phyloP scores from a whole-genome alignment of 2,113 vertebrate genomes.

The Daboia siamensis region DNA sequence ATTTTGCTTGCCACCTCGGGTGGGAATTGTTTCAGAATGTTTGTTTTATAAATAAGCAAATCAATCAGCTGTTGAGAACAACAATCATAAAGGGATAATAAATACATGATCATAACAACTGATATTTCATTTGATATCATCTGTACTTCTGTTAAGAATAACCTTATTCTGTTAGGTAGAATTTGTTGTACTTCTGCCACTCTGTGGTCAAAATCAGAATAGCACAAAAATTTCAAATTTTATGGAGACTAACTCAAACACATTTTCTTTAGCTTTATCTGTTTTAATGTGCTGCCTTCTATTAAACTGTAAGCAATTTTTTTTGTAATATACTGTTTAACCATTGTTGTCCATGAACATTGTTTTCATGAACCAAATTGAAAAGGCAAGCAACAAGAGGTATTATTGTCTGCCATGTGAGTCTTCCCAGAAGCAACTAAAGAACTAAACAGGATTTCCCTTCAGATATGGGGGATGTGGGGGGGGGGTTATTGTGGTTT shows the following conservation, averaged over 20 bases:
- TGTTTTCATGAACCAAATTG: neutral
- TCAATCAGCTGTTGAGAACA: neutral
- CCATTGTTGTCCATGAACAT: neutral
- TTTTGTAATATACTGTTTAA: neutral
- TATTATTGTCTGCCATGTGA: too few species aligned
- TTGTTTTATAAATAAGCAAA: neutral
- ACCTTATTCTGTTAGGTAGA: neutral
- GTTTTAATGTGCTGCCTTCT: neutral
- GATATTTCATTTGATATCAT: neutral
- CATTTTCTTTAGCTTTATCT: neutral
- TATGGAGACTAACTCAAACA: neutral
- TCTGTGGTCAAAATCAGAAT: conserved; percentile 43
- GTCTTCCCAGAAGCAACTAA: neutral
- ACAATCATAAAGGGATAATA: neutral
- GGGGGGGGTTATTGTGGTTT: too few species aligned
- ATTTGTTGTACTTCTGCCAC: conserved; percentile 49
- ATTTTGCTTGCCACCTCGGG: neutral
- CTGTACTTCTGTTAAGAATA: neutral
- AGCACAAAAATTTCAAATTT: neutral
- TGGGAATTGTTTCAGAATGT: neutral
- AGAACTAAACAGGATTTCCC: neutral
- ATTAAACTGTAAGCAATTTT: neutral
- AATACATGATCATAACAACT: neutral
- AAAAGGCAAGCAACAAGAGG: neutral
- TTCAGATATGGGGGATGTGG: neutral